Base-by-base conservation (phyloP, 1,140 invertebrate species). In the Ridgeia piscesae region DNA sequence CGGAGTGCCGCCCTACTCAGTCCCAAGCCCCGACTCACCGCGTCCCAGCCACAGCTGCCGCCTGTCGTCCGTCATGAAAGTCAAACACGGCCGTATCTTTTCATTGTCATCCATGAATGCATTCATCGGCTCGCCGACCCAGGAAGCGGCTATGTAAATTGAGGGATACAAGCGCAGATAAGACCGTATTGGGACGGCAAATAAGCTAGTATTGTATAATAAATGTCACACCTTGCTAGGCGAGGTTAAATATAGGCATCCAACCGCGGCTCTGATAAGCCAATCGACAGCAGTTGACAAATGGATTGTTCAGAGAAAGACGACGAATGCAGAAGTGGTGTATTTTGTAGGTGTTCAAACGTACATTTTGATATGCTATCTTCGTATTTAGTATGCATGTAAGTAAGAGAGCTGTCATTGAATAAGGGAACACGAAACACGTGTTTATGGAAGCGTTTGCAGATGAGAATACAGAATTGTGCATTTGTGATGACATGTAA, bases 21-120 rank as follows among this genome's bases (percentile, higher is more conserved):
- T 31, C 58, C 58, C 6, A 9, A 4, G 17, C 58, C 27, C 11
- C 58, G 58, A 21, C 2, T 77, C 58, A 31, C 17, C 27, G 11
- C 2, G 58, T 21, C 58, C 17, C 58, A 21, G 2, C 58, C 58
- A 31, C 58, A 77, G 58, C 58, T 77, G 58, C 27, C 27, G 27
- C 58, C 11, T 17, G 8, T 77, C 58, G 58, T 77, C 58, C 58
- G 58, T 77, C 58, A 77, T 77, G 58, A 77, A 77, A 77, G 58
- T 77, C 58, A 77, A 77, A 77, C 58, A 77, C 58, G 58, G 11
- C 2, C 58, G 58, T 77, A 77, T 77, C 58, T 77, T 77, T 77
- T 77, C 58, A 77, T 77, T 77, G 58, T 77, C 58, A 77, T 77
- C 58, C 58, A 77, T 77, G 58, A 77, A 77, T 77, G 58, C 58